These are phyloP conservation scores for Sebastes matsubarae DNA, from an alignment of 2,797 vertebrate genomes.

Conservation along the genomic window DNA sequence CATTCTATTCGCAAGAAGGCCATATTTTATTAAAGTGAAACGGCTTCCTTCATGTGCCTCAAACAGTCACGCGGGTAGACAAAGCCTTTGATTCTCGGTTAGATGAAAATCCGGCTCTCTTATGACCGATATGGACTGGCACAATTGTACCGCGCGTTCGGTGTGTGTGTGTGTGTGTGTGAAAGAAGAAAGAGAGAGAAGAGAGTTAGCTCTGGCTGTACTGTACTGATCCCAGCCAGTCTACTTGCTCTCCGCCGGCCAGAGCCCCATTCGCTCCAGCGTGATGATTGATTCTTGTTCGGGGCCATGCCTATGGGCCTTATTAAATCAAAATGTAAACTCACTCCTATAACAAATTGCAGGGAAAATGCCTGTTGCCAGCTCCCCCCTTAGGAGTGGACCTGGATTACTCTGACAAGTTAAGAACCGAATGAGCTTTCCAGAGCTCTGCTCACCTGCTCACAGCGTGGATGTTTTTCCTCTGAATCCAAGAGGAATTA, in stretches of 20 bases:
- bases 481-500: constrained; percentile 28
- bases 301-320: constrained; percentile 79
- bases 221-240: constrained; percentile 46
- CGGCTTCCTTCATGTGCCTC: constrained; percentile 55
- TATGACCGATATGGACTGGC: constrained; percentile 37
- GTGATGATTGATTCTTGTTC: constrained; percentile 82
- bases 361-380: constrained; percentile 77
- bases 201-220: constrained; percentile 13
- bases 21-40: constrained; percentile 76
- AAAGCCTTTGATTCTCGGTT: constrained; percentile 67
- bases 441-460: constrained; percentile 46
- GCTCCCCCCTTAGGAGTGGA: constrained; percentile 52
- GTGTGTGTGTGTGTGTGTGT: neutral
- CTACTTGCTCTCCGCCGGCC: constrained; percentile 49
- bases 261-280: constrained; percentile 50
- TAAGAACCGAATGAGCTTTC: constrained; percentile 69
- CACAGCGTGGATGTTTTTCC: constrained; percentile 36
- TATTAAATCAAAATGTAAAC: constrained; percentile 85
- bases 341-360: constrained; percentile 78
- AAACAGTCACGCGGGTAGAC: constrained; percentile 63
- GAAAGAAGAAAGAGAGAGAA: neutral
- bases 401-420: constrained; percentile 75
- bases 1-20: constrained; percentile 61
- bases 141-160: constrained; percentile 9
- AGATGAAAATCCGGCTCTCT: constrained; percentile 59